Evolutionary conservation across 1,140 invertebrate species (phyloP).

Genomic region (Branchinecta lindahli): DNA sequence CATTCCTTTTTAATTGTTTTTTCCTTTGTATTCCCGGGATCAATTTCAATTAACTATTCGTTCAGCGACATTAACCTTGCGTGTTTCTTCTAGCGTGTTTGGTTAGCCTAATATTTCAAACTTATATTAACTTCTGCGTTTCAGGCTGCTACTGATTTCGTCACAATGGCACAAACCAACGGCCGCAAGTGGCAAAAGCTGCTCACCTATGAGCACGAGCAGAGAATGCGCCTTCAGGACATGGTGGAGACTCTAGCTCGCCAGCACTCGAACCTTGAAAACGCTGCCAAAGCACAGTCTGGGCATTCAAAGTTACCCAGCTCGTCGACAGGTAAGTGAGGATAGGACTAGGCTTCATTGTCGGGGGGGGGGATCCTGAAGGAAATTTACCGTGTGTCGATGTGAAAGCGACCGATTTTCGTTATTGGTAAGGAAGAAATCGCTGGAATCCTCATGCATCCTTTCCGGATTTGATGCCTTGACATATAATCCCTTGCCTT

Average conservation of each 20-base stretch:
- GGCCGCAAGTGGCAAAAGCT: conserved; percentile 78
- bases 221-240: conserved; percentile 81
- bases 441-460: too few species aligned
- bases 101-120: too few species aligned
- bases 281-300: conserved; percentile 39
- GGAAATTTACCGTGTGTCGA: too few species aligned
- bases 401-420: too few species aligned
- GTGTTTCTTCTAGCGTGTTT: too few species aligned
- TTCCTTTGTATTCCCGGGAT: conserved; percentile 17
- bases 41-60: background rate
- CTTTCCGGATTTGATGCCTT: too few species aligned
- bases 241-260: conserved; percentile 92
- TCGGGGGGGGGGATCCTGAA: too few species aligned
- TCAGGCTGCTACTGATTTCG: conserved; percentile 76
- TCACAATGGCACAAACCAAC: conserved; percentile 66
- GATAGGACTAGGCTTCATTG: background rate
- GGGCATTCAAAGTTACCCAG: background rate
- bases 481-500: too few species aligned
- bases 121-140: too few species aligned
- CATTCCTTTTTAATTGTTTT: background rate
- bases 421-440: too few species aligned
- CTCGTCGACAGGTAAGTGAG: background rate
- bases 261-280: conserved; percentile 85
- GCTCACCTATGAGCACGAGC: conserved; percentile 84
- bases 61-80: too few species aligned